Evolutionary conservation across 2,113 vertebrate species (phyloP).

Genomic region (Spilogale gracilis): DNA sequence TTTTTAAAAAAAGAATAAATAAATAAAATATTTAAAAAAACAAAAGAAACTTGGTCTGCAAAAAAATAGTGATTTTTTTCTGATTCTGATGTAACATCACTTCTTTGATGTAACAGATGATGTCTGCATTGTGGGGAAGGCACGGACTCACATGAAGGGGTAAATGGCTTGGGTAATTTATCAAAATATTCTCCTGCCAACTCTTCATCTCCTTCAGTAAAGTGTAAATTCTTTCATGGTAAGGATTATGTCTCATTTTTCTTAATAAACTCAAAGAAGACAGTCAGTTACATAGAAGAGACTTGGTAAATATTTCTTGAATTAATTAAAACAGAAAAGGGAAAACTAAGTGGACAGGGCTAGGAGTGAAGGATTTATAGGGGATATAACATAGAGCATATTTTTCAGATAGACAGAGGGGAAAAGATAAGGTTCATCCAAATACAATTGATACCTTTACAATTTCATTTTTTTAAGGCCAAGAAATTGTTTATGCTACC

Average conservation of each 20-base stretch:
- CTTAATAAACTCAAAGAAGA: background rate
- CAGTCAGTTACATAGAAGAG: background rate
- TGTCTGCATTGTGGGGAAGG: background rate
- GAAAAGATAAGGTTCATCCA: background rate
- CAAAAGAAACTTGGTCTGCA: background rate
- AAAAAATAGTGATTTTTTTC: background rate
- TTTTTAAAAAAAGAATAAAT: background rate
- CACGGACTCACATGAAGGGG: background rate
- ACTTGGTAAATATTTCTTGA: background rate
- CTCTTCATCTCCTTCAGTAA: background rate
- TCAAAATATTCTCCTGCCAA: background rate
- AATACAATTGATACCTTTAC: background rate
- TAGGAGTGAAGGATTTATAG: background rate
- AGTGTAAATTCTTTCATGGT: background rate
- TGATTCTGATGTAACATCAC: background rate
- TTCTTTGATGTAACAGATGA: background rate
- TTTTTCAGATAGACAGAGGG: background rate
- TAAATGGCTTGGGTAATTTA: background rate
- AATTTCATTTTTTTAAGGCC: background rate
- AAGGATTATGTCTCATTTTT: background rate
- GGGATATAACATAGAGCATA: background rate
- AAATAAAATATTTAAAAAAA: background rate
- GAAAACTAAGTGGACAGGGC: background rate
- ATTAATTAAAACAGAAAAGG: conserved; percentile 9
- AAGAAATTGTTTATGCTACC: background rate